Evolutionary conservation across 2,888 invertebrate genomes (phyloP).

Genomic region (Anagyrus pseudococci): DNA sequence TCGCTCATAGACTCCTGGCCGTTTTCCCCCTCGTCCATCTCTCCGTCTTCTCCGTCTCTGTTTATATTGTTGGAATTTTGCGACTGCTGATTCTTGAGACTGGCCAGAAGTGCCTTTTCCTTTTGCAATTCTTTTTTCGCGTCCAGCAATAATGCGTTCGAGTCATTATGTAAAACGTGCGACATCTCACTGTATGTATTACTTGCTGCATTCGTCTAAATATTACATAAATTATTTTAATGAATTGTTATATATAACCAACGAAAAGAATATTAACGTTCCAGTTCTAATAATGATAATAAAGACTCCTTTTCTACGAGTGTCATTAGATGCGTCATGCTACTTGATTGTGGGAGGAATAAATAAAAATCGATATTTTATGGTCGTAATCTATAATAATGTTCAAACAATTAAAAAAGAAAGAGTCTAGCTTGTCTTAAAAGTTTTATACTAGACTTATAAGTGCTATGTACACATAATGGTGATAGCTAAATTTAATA

Average conservation of each 20-base stretch:
- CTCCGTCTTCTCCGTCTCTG: constrained; percentile 64
- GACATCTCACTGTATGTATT: constrained; percentile 58
- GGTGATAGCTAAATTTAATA: too few species aligned
- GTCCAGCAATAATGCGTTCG: constrained; percentile 71
- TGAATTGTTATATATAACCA: neutral
- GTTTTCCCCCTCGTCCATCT: constrained; percentile 65
- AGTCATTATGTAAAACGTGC: constrained; percentile 70
- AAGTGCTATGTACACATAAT: too few species aligned
- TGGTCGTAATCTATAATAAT: too few species aligned
- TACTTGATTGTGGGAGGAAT: too few species aligned
- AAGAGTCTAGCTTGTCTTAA: too few species aligned
- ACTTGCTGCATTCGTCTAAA: constrained; percentile 51
- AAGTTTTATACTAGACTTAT: too few species aligned
- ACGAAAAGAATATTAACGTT: neutral
- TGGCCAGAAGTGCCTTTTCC: constrained; percentile 67
- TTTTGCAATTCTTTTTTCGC: constrained; percentile 83
- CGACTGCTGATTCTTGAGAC: constrained; percentile 54
- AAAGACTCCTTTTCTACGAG: neutral
- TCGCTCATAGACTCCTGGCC: constrained; percentile 69
- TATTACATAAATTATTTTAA: constrained; percentile 4
- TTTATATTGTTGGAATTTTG: constrained; percentile 52
- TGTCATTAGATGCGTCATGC: neutral
- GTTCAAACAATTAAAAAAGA: too few species aligned
- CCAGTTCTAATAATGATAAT: neutral
- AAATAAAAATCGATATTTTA: too few species aligned